Conservation (phyloP, 2,113 vertebrate genomes). For the Hemichromis elongatus region DNA sequence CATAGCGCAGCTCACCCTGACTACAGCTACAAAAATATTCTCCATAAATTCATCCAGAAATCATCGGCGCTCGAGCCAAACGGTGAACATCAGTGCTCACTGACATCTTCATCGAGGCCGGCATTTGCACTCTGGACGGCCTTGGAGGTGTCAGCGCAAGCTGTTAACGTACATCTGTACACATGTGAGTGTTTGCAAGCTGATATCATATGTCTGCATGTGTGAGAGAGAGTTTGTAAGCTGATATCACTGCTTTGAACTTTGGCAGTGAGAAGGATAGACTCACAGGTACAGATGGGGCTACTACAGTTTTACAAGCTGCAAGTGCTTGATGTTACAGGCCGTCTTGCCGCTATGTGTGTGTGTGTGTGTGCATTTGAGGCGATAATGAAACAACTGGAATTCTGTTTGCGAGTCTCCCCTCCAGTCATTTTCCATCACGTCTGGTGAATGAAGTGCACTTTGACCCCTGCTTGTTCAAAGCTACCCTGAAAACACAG, state of each 20-base stretch:
- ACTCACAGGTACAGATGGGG: slow-evolving; percentile 55
- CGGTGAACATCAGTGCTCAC: neutral
- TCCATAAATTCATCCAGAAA: neutral
- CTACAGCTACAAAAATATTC: neutral
- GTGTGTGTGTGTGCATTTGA: slow-evolving; percentile 18
- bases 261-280: slow-evolving; percentile 42
- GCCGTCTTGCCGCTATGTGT: slow-evolving; percentile 1
- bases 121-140: neutral
- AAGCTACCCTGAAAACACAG: neutral
- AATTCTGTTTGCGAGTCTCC: slow-evolving; percentile 30
- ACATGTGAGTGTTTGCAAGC: slow-evolving; percentile 22
- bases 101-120: neutral
- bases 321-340: slow-evolving; percentile 47
- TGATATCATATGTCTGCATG: slow-evolving; percentile 27
- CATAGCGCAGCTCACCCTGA: neutral
- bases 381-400: slow-evolving; percentile 56
- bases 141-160: slow-evolving; percentile 1
- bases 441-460: slow-evolving; percentile 22
- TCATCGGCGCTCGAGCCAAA: neutral
- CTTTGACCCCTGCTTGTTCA: slow-evolving; percentile 49
- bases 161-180: slow-evolving; percentile 39
- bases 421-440: slow-evolving; percentile 60
- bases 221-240: slow-evolving; percentile 25
- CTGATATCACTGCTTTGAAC: slow-evolving; percentile 42
- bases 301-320: slow-evolving; percentile 56